These are phyloP conservation scores for Pheosia gnoma DNA, from an alignment of 2,888 invertebrate genomes.

Conservation along the genomic window DNA sequence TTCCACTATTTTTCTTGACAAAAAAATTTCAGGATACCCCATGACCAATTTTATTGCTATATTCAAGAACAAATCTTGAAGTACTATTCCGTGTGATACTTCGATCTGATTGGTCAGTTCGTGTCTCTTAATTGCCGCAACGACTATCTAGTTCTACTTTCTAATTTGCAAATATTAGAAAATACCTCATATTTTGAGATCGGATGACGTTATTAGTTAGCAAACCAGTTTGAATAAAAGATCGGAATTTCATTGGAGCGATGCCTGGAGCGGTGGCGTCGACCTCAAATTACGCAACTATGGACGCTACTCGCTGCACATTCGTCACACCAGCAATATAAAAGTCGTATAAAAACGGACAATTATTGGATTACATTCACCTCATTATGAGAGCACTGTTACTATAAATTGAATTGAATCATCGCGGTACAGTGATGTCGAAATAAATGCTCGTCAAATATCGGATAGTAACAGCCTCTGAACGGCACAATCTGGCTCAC, in stretches of 20 bases:
- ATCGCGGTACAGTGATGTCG: background rate
- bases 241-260: constrained; percentile 54
- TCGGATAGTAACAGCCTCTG: too few relatives aligned
- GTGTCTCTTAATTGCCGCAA: constrained; percentile 1
- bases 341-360: constrained; percentile 30
- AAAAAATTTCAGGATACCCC: background rate
- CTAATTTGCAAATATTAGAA: constrained; percentile 29
- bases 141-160: constrained; percentile 21
- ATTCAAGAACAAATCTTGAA: background rate
- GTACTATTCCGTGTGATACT: background rate
- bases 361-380: constrained; percentile 34
- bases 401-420: constrained; percentile 7
- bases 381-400: constrained; percentile 21
- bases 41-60: background rate
- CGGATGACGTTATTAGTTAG: constrained; percentile 21
- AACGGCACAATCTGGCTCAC: too few relatives aligned
- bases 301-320: constrained; percentile 48
- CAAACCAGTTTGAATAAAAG: constrained; percentile 40
- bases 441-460: background rate
- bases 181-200: constrained; percentile 18
- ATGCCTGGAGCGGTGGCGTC: constrained; percentile 58
- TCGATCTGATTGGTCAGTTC: background rate
- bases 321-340: constrained; percentile 43
- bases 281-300: constrained; percentile 70
- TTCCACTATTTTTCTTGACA: background rate